Conservation (phyloP, 2,797 vertebrate species). For the Nyctibius grandis region DNA sequence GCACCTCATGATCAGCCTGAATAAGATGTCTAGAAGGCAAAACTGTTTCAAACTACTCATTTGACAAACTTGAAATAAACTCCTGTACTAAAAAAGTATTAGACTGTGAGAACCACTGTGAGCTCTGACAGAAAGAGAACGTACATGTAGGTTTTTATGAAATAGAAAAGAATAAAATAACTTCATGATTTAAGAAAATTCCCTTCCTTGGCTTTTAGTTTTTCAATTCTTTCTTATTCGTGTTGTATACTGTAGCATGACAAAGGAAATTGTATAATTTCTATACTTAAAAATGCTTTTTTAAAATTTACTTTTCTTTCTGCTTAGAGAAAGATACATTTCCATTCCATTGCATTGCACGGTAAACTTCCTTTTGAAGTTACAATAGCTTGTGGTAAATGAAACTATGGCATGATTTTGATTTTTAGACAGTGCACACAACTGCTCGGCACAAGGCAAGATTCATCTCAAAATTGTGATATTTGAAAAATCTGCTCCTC, state of each 20-base stretch:
- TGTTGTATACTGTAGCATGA: background rate
- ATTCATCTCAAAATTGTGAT: background rate
- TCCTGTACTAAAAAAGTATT: background rate
- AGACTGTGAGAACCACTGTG: background rate
- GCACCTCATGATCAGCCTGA: background rate
- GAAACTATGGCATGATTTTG: background rate
- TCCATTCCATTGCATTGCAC: background rate
- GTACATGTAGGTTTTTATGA: background rate
- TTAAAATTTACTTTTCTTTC: background rate
- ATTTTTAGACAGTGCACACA: background rate
- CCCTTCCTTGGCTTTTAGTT: background rate
- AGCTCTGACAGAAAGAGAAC: background rate
- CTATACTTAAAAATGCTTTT: background rate
- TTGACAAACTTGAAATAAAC: background rate
- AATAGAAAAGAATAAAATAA: background rate
- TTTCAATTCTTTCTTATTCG: background rate
- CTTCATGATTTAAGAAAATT: background rate
- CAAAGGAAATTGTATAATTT: background rate
- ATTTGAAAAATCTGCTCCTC: background rate
- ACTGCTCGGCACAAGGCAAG: background rate
- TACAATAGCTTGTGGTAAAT: background rate
- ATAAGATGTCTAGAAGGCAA: background rate
- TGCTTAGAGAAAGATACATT: background rate
- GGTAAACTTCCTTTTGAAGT: background rate
- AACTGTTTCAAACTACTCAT: background rate